phyloP scores from a whole-genome alignment of 2,888 invertebrate species.

The Eupithecia pulchellata region DNA sequence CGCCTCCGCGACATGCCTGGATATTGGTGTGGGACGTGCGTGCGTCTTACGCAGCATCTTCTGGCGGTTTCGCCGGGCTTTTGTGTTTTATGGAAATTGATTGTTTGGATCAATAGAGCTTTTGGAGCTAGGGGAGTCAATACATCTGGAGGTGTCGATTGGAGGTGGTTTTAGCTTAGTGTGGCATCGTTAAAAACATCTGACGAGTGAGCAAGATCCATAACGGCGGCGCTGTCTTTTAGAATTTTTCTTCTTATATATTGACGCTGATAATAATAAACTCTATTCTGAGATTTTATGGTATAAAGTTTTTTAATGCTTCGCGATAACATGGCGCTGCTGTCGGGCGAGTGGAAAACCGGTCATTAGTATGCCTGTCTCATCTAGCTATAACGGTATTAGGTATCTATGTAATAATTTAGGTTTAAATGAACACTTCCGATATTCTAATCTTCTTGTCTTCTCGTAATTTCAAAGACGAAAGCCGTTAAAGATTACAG shows the following conservation, averaged over 20 bases:
- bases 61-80: constrained; percentile 37
- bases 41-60: constrained; percentile 39
- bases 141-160: constrained; percentile 22
- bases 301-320: too few relatives aligned
- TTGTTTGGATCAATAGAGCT: constrained; percentile 41
- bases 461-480: constrained; percentile 12
- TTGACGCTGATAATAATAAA: background rate
- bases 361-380: background rate
- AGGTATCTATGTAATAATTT: background rate
- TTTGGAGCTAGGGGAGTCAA: constrained; percentile 32
- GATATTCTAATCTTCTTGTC: background rate
- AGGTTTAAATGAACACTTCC: background rate
- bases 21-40: constrained; percentile 40
- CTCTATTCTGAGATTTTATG: background rate
- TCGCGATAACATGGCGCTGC: too few relatives aligned
- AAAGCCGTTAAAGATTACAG: constrained; percentile 20
- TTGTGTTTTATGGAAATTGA: constrained; percentile 42
- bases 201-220: background rate
- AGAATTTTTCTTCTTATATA: background rate
- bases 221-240: background rate
- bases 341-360: background rate
- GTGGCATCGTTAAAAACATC: background rate
- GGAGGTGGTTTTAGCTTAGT: background rate
- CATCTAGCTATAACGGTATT: background rate
- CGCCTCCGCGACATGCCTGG: constrained; percentile 32